Conservation (phyloP, 2,797 vertebrate species). For the Anguilla marmorata region DNA sequence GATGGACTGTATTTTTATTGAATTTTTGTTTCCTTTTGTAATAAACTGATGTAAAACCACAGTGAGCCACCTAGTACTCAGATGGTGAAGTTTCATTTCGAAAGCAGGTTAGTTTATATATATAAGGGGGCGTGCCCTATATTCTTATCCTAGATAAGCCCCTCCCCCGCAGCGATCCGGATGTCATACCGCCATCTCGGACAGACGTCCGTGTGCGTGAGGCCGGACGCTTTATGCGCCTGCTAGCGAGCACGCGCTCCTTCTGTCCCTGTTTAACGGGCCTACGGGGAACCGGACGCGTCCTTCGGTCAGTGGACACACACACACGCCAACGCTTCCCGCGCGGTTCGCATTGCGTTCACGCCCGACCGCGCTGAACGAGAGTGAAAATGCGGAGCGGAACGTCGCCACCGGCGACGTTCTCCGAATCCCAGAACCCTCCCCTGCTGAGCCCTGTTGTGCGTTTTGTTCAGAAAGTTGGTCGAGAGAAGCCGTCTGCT, state of each 20-base stretch:
- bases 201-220: background rate
- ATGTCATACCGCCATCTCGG: background rate
- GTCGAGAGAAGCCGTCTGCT: conserved; percentile 44
- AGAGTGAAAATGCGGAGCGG: too few species aligned
- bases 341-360: background rate
- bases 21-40: too few species aligned
- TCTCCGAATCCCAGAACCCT: conserved; percentile 44
- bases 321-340: background rate
- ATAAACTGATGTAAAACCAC: background rate
- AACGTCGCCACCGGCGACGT: too few species aligned
- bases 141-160: background rate
- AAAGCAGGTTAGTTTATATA: background rate
- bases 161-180: background rate
- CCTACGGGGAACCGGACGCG: background rate
- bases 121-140: background rate
- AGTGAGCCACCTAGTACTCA: background rate
- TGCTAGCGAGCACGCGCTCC: background rate
- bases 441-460: conserved; percentile 48
- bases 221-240: background rate
- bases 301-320: background rate
- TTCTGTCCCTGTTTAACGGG: background rate
- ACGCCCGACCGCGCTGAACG: background rate
- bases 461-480: conserved; percentile 49
- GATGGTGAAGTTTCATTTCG: background rate
- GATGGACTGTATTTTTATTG: too few species aligned